These are phyloP conservation scores for Drosophila takahashii DNA, from an alignment of 1,140 invertebrate species.

Conservation along the genomic window DNA sequence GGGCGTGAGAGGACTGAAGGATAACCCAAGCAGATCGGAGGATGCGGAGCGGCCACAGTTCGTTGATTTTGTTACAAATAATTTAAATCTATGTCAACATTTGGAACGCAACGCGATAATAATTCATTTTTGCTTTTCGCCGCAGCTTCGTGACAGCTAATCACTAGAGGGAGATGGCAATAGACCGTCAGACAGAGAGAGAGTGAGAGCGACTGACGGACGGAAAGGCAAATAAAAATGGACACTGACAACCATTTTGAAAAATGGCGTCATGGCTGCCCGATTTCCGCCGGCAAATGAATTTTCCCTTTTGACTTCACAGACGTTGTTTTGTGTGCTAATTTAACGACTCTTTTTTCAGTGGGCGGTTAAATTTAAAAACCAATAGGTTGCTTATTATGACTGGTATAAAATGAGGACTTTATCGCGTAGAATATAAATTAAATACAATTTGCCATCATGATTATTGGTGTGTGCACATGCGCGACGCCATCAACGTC, in stretches of 20 bases:
- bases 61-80: slow-evolving; percentile 79
- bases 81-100: slow-evolving; percentile 82
- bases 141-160: slow-evolving; percentile 75
- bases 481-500: slow-evolving; percentile 27
- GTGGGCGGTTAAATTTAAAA: slow-evolving; percentile 34
- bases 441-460: slow-evolving; percentile 39
- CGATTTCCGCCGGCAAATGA: slow-evolving; percentile 70
- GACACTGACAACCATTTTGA: slow-evolving; percentile 56
- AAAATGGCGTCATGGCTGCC: slow-evolving; percentile 73
- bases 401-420: slow-evolving; percentile 8
- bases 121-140: slow-evolving; percentile 77
- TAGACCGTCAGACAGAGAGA: slow-evolving; percentile 7
- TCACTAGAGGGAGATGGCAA: slow-evolving; percentile 48
- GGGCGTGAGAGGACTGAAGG: slow-evolving; percentile 21
- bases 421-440: slow-evolving; percentile 24
- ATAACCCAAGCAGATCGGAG: not conserved
- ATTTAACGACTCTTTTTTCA: slow-evolving; percentile 12
- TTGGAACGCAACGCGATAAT: slow-evolving; percentile 70
- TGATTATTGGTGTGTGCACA: slow-evolving; percentile 23
- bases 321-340: slow-evolving; percentile 22
- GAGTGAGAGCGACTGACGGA: slow-evolving; percentile 6
- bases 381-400: slow-evolving; percentile 2
- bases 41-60: slow-evolving; percentile 46
- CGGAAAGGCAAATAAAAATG: slow-evolving; percentile 33
- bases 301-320: slow-evolving; percentile 49